Base-by-base conservation (phyloP, 35 echinoderm and acorn worm species). In the Diadema setosum region DNA sequence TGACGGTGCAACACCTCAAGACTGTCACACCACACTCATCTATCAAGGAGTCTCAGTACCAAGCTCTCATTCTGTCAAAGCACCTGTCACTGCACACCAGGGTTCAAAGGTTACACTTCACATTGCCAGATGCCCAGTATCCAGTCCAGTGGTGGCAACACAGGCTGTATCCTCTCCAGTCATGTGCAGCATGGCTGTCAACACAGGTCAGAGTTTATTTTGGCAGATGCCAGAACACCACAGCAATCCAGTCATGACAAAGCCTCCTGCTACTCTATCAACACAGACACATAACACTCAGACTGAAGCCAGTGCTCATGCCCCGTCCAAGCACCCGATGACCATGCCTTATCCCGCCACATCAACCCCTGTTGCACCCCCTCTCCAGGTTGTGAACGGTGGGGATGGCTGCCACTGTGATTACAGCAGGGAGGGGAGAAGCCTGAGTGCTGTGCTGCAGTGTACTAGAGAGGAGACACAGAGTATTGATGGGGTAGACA, bases 161-260 rank as follows among this genome's bases (percentile, higher is more conserved):
- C n/a, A n/a, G n/a, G n/a, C n/a, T n/a, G n/a, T n/a, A n/a, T n/a
- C n/a, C n/a, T n/a, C n/a, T 18, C 83, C 48, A 24, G 73, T 86
- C 18, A 46, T 39, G 18, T 84, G 88, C 37, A 89, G 90, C 37
- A 90, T 90, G 37, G 82, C 90, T 33, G 91, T 91, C 34, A 97
- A 93, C 40, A 97, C 94, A 21, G 94, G 94, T 30, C 90, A 92
- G 57, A 97, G 94, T 59, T 33, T 97, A 17, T 89, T 97, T n/a
- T 95, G 89, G 46, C 48, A 29, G 41, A 37, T 26, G 5, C 78
- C 81, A 44, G 32, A n/a, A n/a, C n/a, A n/a, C n/a, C n/a, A n/a
- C n/a, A n/a, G 42, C 14, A 23, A 0, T 69, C 82, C 39, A 65
- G 43, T 42, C 81, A 25, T 3, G 5, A 60, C 0, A 81, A 30